Evolutionary conservation across 2,888 invertebrate species (phyloP).

Genomic region (Nebria salina): DNA sequence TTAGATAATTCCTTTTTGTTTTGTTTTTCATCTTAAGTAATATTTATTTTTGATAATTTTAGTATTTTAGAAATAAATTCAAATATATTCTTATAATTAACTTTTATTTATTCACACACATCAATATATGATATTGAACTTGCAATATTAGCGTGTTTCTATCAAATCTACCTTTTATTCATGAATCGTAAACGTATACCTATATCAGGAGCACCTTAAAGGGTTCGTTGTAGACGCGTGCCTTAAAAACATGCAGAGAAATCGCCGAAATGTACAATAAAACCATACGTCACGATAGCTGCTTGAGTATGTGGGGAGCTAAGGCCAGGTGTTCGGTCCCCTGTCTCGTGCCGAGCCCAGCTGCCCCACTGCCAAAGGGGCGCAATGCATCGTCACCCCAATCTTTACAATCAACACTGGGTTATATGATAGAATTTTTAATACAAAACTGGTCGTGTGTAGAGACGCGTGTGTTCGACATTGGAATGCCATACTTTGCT

Average conservation of each 20-base stretch:
- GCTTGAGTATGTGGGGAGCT: neutral
- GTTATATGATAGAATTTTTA: neutral
- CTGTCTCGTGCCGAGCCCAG: neutral
- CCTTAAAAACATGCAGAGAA: neutral
- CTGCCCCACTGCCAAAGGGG: neutral
- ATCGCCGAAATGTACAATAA: neutral
- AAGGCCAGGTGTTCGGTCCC: neutral
- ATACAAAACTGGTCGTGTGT: neutral
- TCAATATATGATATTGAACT: too few species aligned
- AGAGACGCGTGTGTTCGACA: neutral
- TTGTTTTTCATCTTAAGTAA: too few species aligned
- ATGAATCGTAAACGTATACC: neutral
- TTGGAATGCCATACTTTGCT: neutral
- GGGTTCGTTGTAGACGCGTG: neutral
- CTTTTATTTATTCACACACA: too few species aligned
- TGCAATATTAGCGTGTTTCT: neutral
- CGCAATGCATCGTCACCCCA: neutral
- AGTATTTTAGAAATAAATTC: too few species aligned
- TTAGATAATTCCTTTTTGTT: too few species aligned
- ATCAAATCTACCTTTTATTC: neutral
- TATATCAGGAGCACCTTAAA: neutral
- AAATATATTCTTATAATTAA: too few species aligned
- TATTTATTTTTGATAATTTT: too few species aligned
- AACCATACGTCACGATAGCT: neutral
- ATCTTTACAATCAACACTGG: neutral